Evolutionary conservation across 2,113 vertebrate species (phyloP).

Genomic region (Forbesichthys papilliferus): DNA sequence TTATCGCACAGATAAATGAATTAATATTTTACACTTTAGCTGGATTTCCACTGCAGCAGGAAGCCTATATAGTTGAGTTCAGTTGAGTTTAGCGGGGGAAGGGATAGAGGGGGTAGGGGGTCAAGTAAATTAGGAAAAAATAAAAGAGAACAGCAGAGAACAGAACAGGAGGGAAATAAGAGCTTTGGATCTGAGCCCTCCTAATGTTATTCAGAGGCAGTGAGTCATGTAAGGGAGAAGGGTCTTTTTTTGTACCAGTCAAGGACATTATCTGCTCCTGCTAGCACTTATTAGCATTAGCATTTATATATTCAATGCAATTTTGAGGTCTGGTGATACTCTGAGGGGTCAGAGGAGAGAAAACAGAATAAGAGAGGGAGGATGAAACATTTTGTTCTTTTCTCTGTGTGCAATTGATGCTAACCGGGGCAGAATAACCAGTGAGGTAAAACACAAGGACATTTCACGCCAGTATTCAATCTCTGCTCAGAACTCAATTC

Average conservation of each 20-base stretch:
- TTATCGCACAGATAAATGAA: constrained; percentile 79
- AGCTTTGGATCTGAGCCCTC: constrained; percentile 69
- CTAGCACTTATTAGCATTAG: constrained; percentile 80
- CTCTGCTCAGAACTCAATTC: constrained; percentile 58
- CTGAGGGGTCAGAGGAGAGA: constrained; percentile 69
- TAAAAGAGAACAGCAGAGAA: constrained; percentile 55
- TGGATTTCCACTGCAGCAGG: constrained; percentile 60
- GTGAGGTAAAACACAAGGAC: constrained; percentile 74
- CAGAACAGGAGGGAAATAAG: constrained; percentile 61
- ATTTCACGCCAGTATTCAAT: constrained; percentile 72
- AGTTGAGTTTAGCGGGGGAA: constrained; percentile 5
- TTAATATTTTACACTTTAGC: constrained; percentile 80
- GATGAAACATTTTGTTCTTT: constrained; percentile 62
- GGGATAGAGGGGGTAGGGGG: constrained; percentile 50
- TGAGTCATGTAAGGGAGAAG: constrained; percentile 77
- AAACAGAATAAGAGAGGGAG: constrained; percentile 67
- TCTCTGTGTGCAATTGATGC: constrained; percentile 69
- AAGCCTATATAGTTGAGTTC: constrained; percentile 27
- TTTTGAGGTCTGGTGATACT: constrained; percentile 79
- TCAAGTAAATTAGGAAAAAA: constrained; percentile 75
- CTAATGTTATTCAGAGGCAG: constrained; percentile 80
- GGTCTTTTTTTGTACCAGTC: constrained; percentile 78
- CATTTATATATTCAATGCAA: constrained; percentile 82
- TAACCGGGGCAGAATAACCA: constrained; percentile 73
- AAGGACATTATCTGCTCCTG: constrained; percentile 79